phyloP scores from a whole-genome alignment of 37 sponge, comb jelly and placozoan genomes.

The Axinella damicornis region DNA sequence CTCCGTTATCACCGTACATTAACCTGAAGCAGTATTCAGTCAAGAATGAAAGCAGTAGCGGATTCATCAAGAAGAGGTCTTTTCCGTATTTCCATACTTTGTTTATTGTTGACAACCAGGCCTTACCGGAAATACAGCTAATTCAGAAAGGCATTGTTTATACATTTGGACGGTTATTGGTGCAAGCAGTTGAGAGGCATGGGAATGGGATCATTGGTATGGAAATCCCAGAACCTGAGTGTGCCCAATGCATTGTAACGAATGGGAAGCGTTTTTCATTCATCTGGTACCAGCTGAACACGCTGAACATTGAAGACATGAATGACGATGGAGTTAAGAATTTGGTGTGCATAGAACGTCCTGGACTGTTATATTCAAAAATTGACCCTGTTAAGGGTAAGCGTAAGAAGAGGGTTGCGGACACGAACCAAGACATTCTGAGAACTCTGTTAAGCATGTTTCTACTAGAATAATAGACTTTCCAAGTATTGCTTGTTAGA shows the following conservation, averaged over 20 bases:
- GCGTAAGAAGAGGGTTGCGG: constrained; percentile 6
- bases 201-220: constrained; percentile 36
- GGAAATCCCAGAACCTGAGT: constrained; percentile 61
- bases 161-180: constrained; percentile 42
- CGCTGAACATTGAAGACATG: constrained; percentile 39
- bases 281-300: constrained; percentile 80
- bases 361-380: constrained; percentile 37
- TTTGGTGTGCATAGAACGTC: constrained; percentile 51
- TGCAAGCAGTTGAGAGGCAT: constrained; percentile 46
- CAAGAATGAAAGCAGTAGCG: constrained; percentile 2
- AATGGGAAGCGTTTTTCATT: constrained; percentile 81
- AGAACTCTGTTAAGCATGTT: constrained; percentile 40
- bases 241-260: constrained; percentile 75
- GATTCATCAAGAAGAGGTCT: neutral
- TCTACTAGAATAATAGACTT: too few relatives aligned
- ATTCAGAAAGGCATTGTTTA: constrained; percentile 56
- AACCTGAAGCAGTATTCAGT: constrained; percentile 34
- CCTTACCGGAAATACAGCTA: constrained; percentile 43
- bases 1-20: neutral
- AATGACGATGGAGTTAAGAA: constrained; percentile 64
- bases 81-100: constrained; percentile 74
- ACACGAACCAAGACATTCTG: constrained; percentile 47
- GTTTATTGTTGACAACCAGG: constrained; percentile 44
- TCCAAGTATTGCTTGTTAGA: too few relatives aligned
- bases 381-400: constrained; percentile 1